Conservation (phyloP, 2,888 invertebrate genomes). For the Eristalis pertinax region DNA sequence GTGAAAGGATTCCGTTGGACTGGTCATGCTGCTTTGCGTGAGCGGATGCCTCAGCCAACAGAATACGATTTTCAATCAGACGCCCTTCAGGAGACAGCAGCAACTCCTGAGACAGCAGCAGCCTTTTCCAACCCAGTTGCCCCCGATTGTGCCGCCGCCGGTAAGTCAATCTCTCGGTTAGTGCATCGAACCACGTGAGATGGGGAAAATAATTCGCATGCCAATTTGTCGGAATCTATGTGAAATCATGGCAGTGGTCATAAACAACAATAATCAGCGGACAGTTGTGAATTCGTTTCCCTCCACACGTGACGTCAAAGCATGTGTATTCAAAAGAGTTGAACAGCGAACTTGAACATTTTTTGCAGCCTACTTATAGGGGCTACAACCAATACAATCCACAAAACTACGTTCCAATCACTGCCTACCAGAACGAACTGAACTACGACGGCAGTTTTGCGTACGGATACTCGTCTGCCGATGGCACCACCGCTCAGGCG, state of each 20-base stretch:
- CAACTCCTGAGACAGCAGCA: slow-evolving; percentile 68
- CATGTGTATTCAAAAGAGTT: slow-evolving; percentile 64
- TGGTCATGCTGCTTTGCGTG: slow-evolving; percentile 57
- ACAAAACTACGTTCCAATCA: slow-evolving; percentile 80
- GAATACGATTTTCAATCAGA: slow-evolving; percentile 76
- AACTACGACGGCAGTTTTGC: slow-evolving; percentile 81
- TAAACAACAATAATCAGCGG: slow-evolving; percentile 64
- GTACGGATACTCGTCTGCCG: slow-evolving; percentile 88
- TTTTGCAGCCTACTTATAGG: slow-evolving; percentile 76
- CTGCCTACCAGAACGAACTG: slow-evolving; percentile 81
- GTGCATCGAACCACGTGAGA: slow-evolving; percentile 37
- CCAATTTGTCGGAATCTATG: slow-evolving; percentile 64
- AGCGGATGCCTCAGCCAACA: slow-evolving; percentile 75
- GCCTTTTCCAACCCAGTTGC: slow-evolving; percentile 74
- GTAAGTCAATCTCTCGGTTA: slow-evolving; percentile 63
- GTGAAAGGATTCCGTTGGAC: slow-evolving; percentile 42
- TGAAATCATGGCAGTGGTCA: slow-evolving; percentile 50
- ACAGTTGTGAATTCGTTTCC: slow-evolving; percentile 23
- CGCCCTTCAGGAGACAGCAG: slow-evolving; percentile 77
- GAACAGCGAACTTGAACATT: slow-evolving; percentile 50
- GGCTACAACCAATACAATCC: slow-evolving; percentile 77
- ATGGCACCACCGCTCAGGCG: slow-evolving; percentile 90
- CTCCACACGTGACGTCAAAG: slow-evolving; percentile 43
- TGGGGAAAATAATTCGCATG: slow-evolving; percentile 17
- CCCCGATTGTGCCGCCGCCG: slow-evolving; percentile 74